Evolutionary conservation across 2,113 vertebrate species (phyloP).

Genomic region (Siniperca chuatsi): DNA sequence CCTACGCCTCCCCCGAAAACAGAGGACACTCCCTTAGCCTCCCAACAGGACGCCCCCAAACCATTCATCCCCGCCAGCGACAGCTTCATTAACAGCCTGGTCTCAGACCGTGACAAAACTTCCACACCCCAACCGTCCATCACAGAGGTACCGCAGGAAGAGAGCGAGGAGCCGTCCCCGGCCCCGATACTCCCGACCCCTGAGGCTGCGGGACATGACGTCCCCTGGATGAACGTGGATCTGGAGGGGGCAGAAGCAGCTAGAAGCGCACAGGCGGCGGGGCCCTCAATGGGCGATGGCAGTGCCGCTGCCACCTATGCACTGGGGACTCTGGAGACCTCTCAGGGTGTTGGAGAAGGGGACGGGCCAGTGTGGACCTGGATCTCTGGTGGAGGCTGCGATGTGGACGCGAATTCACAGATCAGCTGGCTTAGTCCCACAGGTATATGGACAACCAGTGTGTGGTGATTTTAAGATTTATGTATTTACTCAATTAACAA

Average conservation of each 20-base stretch:
- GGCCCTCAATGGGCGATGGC: background rate
- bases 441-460: constrained; percentile 56
- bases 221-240: constrained; percentile 94
- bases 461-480: background rate
- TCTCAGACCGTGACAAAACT: constrained; percentile 77
- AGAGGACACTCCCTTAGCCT: constrained; percentile 4
- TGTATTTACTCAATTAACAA: background rate
- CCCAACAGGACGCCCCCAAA: constrained; percentile 61
- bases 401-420: constrained; percentile 83
- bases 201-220: constrained; percentile 55
- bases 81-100: constrained; percentile 85
- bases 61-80: constrained; percentile 81
- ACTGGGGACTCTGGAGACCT: constrained; percentile 84
- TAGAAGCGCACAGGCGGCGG: constrained; percentile 21
- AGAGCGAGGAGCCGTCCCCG: constrained; percentile 29
- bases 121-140: constrained; percentile 32
- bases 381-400: constrained; percentile 92
- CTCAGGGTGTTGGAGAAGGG: constrained; percentile 82
- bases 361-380: constrained; percentile 90
- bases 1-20: constrained; percentile 18
- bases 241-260: constrained; percentile 87
- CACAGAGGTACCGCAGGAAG: constrained; percentile 53
- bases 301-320: constrained; percentile 83
- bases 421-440: constrained; percentile 90
- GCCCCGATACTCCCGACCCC: constrained; percentile 49